Percentiles rank a stretch among this genome's conserved stretches.
Evolutionary conservation across 2,113 vertebrate species (phyloP).

Genomic region (Malurus elegans): DNA sequence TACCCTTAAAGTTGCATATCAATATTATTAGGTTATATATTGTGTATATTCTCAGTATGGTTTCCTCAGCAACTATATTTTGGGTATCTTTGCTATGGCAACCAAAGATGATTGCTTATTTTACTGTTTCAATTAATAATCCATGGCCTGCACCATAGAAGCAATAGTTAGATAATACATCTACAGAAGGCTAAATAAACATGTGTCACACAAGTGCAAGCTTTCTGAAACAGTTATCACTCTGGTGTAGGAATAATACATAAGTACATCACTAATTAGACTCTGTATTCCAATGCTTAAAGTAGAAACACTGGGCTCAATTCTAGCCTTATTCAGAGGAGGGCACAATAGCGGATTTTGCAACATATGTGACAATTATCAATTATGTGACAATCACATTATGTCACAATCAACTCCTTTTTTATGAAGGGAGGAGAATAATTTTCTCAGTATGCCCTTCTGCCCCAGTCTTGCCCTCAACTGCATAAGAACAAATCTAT

Average conservation of each 20-base stretch:
- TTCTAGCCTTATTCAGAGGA: neutral
- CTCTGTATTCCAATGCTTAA: neutral
- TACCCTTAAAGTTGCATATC: slow-evolving; percentile 25
- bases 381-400: neutral
- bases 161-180: slow-evolving; percentile 12
- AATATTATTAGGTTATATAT: slow-evolving; percentile 45
- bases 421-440: neutral
- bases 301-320: slow-evolving; percentile 1
- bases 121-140: slow-evolving; percentile 61
- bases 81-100: slow-evolving; percentile 61
- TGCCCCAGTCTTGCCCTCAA: neutral
- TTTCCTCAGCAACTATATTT: slow-evolving; percentile 68
- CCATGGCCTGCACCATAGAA: slow-evolving; percentile 13
- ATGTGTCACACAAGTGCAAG: neutral
- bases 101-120: slow-evolving; percentile 60
- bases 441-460: neutral
- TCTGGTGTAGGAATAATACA: neutral
- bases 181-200: slow-evolving; percentile 47
- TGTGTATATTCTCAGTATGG: slow-evolving; percentile 49
- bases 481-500: neutral
- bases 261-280: neutral
- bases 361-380: slow-evolving; percentile 6
- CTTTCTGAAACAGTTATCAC: slow-evolving; percentile 14
- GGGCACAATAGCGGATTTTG: neutral
- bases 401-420: neutral